Evolutionary conservation across 2,797 vertebrate genomes (phyloP), one percentile per base, ranked within the genome.

Genomic region (Peromyscus melanophrys): DNA sequence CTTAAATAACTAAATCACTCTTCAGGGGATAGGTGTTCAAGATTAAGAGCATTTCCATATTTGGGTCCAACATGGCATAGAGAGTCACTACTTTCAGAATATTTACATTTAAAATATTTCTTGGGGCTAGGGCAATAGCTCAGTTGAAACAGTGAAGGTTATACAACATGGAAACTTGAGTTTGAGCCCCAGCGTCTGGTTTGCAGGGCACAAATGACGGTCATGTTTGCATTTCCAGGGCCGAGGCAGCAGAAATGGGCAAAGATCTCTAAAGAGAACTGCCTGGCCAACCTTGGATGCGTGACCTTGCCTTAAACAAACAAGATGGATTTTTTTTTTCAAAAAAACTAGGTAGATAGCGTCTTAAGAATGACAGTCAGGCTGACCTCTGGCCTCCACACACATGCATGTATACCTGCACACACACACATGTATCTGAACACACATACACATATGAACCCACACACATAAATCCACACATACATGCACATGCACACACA

Each of bases 1-100:
- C 57, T 93, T 96, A 19, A 84, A 92, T 71, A 96, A 21, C 19
- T 12, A 63, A 61, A n/a, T 94, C 29, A 71, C 83, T 96, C 73
- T 96, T 95, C 37, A 55, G n/a, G 12, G 3, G 9, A 59, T 90
- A 49, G 63, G 89, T 93, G n/a, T 65, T 61, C 61, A 40, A 8
- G 61, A 27, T 34, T 94, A 87, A 95, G 63, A 83, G 4, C 84
- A 73, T 96, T 87, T 94, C 55, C 52, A 43, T 67, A 59, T 12
- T 46, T 86, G 88, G 92, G 21, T 21, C 90, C 37, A 59, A 95
- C 8, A 63, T 43, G 27, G 27, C 94, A 67, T 0, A 90, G 61
- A 86, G n/a, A 80, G 67, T 91, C 27, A 75, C 81, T 49, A 69
- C 17, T 90, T 46, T 89, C 73, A 90, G 61, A 46, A 94, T 37